phyloP scores from a whole-genome alignment of 1,140 invertebrate genomes.

The Drosophila nannoptera region DNA sequence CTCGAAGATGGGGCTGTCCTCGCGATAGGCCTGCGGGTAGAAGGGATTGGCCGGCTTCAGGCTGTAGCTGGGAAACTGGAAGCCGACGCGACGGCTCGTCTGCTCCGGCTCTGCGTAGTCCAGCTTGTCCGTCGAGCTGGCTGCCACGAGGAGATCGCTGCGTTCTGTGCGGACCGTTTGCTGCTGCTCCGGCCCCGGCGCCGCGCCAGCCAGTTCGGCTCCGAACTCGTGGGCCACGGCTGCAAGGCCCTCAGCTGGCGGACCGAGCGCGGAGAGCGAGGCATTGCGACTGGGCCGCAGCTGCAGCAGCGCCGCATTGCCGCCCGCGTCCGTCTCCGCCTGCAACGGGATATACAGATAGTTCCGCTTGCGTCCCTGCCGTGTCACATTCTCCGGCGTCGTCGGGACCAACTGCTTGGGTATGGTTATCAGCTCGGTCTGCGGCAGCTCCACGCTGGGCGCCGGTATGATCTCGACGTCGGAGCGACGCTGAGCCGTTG shows the following conservation, averaged over 20 bases:
- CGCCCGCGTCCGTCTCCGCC: slow-evolving; percentile 25
- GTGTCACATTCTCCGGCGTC: slow-evolving; percentile 64
- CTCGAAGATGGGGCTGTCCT: slow-evolving; percentile 74
- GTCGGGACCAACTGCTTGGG: slow-evolving; percentile 75
- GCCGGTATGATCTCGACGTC: slow-evolving; percentile 68
- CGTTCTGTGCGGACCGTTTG: slow-evolving; percentile 62
- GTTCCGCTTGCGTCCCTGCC: slow-evolving; percentile 64
- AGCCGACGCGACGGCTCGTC: slow-evolving; percentile 71
- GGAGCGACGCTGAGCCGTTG: slow-evolving; percentile 56
- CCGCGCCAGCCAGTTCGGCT: slow-evolving; percentile 45
- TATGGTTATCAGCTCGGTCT: slow-evolving; percentile 66
- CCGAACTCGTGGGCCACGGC: slow-evolving; percentile 57
- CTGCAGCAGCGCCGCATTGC: slow-evolving; percentile 42
- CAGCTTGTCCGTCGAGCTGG: slow-evolving; percentile 59
- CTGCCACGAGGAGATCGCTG: slow-evolving; percentile 55
- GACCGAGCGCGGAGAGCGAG: slow-evolving; percentile 53
- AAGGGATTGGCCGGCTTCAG: slow-evolving; percentile 68
- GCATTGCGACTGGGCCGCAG: slow-evolving; percentile 63
- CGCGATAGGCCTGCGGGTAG: slow-evolving; percentile 74
- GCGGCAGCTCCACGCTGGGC: slow-evolving; percentile 61
- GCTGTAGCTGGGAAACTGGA: slow-evolving; percentile 77
- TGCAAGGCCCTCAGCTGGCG: slow-evolving; percentile 57
- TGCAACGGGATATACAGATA: slow-evolving; percentile 74
- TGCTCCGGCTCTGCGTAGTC: slow-evolving; percentile 62
- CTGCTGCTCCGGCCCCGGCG: slow-evolving; percentile 12